Evolutionary conservation across 2,888 invertebrate species (phyloP).

Genomic region (Danaus chrysippus): DNA sequence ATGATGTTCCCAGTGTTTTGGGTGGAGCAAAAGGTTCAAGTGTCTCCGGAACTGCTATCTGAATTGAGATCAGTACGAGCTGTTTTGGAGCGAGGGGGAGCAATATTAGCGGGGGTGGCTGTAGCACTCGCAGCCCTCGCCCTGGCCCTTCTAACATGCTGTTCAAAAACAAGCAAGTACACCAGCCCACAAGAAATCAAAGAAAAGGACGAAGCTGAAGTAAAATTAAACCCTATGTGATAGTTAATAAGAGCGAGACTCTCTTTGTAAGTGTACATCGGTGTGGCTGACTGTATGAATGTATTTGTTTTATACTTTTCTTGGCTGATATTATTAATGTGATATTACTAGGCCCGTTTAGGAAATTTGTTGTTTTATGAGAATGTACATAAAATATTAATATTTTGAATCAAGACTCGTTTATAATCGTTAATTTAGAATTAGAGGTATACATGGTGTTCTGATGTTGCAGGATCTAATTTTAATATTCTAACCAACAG

Average conservation of each 20-base stretch:
- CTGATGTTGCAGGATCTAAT: too few relatives aligned
- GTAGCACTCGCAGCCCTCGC: conserved; percentile 72
- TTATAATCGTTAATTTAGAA: too few relatives aligned
- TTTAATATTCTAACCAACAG: too few relatives aligned
- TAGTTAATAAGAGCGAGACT: conserved; percentile 6
- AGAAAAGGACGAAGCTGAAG: conserved; percentile 59
- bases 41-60: conserved; percentile 76
- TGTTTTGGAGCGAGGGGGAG: conserved; percentile 62
- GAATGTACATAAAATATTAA: too few relatives aligned
- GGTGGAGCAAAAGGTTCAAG: conserved; percentile 84
- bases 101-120: conserved; percentile 60
- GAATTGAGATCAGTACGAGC: conserved; percentile 68
- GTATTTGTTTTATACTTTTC: too few relatives aligned
- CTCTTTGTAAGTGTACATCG: not conserved
- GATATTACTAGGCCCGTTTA: too few relatives aligned
- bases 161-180: conserved; percentile 43
- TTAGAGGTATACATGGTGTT: too few relatives aligned
- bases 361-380: too few relatives aligned
- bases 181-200: conserved; percentile 45
- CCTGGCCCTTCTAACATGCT: conserved; percentile 60
- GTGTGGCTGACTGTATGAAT: too few relatives aligned
- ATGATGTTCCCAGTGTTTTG: conserved; percentile 88
- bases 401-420: too few relatives aligned
- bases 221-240: conserved; percentile 55
- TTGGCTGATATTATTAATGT: too few relatives aligned